Base-by-base conservation (phyloP, 2,113 vertebrate genomes). In the Lampris incognitus region DNA sequence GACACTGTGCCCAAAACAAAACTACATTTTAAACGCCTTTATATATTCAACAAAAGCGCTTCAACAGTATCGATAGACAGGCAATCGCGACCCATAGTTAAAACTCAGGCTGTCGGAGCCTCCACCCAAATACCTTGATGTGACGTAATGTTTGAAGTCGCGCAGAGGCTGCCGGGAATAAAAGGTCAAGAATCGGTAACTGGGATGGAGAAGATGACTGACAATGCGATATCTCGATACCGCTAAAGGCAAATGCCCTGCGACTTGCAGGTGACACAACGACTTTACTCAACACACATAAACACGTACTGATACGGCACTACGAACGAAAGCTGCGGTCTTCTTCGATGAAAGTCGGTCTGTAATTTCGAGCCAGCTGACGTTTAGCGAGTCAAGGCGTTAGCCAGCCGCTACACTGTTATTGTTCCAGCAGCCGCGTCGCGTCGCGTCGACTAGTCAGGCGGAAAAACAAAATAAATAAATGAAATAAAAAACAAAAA, bases 121-220 rank as follows among this genome's bases (percentile, higher is more conserved):
- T 40, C 38, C 5, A 2, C 2, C 50, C 41, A 55, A 2, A 3
- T 4, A 9, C 1, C 5, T 5, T 11, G 9, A 60, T 5, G n/a
- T 90, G 89, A 91, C 90, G 90, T 88, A 13, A 69, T 58, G 41
- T 6, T 48, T 13, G 50, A 24, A 6, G 42, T 2, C 51, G 51
- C 93, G 93, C 92, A 77, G 79, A 69, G 93, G 59, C 72, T 91
- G 70, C 82, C 87, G 93, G 93, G 93, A 89, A 84, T 82, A 81
- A 24, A 24, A 83, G 87, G 88, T 85, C 89, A 87, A 88, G 80
- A 72, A 84, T 81, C 85, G 74, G 5, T 10, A 5, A 11, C 13
- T 51, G 56, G 67, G 72, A 66, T 77, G 76, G 85, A 67, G 38
- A 61, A 1, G 52, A 50, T 36, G 41, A 56, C 37, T 1, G 59